Percentiles rank a stretch among this genome's conserved stretches.
phyloP scores from a whole-genome alignment of 2,888 invertebrate species.

The Sepiola atlantica region DNA sequence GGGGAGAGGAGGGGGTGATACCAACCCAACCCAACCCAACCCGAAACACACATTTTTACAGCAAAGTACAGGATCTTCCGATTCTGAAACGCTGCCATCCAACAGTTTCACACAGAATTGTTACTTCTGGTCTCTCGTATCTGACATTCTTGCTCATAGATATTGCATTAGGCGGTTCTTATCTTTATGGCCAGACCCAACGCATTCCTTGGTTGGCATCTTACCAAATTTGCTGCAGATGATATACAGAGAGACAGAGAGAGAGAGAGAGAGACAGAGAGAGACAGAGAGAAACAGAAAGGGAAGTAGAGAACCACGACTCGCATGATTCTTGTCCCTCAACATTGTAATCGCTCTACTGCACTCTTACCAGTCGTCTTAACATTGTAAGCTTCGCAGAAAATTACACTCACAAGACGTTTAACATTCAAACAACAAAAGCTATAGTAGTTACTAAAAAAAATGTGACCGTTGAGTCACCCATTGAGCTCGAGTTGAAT shows the following conservation, averaged over 20 bases:
- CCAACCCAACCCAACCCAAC: background rate
- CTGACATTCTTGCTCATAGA: background rate
- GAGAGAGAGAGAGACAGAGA: background rate
- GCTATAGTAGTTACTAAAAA: background rate
- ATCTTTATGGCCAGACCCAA: background rate
- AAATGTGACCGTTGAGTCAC: background rate
- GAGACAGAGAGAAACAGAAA: background rate
- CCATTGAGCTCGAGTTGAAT: background rate
- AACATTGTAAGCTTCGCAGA: background rate
- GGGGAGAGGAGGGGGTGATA: background rate
- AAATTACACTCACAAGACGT: background rate
- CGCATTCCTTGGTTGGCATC: background rate
- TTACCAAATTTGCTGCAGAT: background rate
- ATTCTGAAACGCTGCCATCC: background rate
- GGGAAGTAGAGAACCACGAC: background rate
- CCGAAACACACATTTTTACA: background rate
- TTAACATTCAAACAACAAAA: background rate
- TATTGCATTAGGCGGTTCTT: background rate
- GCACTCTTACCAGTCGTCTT: background rate
- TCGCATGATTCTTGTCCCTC: background rate
- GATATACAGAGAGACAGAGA: background rate
- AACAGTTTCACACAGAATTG: background rate
- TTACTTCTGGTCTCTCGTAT: conserved; percentile 20
- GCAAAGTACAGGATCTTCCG: background rate
- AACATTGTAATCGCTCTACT: background rate